Conservation (phyloP, 2,888 invertebrate species). For the Pristionchus maxplancki region DNA sequence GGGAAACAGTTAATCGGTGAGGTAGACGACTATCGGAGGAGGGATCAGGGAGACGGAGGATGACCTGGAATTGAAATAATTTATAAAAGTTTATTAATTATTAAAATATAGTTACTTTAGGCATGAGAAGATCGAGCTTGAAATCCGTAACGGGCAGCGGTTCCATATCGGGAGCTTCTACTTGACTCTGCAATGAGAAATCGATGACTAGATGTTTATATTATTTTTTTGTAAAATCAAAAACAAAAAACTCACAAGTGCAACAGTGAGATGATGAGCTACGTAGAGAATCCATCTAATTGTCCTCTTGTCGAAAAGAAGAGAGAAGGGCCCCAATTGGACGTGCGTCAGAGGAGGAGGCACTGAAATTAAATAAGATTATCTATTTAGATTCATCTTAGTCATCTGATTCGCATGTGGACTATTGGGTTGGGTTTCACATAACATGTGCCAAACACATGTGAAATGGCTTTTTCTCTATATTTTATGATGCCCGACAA, state of each 20-base stretch:
- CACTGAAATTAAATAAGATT: conserved; percentile 84
- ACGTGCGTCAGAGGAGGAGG: conserved; percentile 94
- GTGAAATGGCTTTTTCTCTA: too few species aligned
- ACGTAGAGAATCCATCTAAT: conserved; percentile 95
- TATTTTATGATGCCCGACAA: too few species aligned
- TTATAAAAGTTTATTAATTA: background rate
- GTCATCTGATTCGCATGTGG: too few species aligned
- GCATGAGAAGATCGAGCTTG: conserved; percentile 93
- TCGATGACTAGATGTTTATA: too few species aligned
- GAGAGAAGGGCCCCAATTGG: conserved; percentile 91
- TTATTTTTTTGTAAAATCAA: background rate
- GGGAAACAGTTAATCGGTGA: conserved; percentile 54
- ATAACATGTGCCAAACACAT: too few species aligned
- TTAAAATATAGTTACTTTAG: conserved; percentile 83
- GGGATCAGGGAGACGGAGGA: conserved; percentile 55
- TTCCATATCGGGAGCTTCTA: conserved; percentile 54
- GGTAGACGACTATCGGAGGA: conserved; percentile 57
- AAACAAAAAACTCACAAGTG: conserved; percentile 56
- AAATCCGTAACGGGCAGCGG: conserved; percentile 84
- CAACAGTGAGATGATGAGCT: conserved; percentile 88
- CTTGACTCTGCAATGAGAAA: conserved; percentile 51
- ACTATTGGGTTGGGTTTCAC: too few species aligned
- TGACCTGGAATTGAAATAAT: conserved; percentile 54
- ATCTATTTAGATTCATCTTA: background rate
- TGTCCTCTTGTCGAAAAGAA: conserved; percentile 90